Conservation (phyloP, 2,888 invertebrate genomes). For the Drosophila pseudotakahashii region DNA sequence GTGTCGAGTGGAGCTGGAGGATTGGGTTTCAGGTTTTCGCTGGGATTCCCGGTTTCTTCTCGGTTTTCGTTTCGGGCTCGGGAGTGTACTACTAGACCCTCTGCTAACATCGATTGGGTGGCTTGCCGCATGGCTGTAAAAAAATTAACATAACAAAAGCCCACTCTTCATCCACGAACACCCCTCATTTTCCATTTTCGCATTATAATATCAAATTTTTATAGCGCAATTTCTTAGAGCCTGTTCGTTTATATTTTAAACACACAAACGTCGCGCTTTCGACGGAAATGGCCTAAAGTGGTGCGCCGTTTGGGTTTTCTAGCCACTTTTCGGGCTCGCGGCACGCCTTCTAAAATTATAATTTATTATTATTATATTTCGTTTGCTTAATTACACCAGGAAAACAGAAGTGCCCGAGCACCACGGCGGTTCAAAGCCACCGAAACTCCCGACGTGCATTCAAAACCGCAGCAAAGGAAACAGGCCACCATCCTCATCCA, state of each 20-base stretch:
- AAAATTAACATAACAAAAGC: conserved; percentile 70
- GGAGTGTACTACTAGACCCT: neutral
- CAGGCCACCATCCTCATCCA: conserved; percentile 43
- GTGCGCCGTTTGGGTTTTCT: conserved; percentile 4
- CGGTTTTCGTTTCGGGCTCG: conserved; percentile 3
- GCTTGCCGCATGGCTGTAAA: conserved; percentile 55
- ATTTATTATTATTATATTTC: conserved; percentile 85
- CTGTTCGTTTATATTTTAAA: conserved; percentile 83
- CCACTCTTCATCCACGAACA: neutral
- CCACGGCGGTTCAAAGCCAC: conserved; percentile 10
- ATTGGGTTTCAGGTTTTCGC: conserved; percentile 18
- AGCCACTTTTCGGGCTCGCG: conserved; percentile 32
- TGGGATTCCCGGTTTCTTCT: conserved; percentile 16
- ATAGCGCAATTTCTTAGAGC: conserved; percentile 73
- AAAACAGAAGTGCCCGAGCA: conserved; percentile 71
- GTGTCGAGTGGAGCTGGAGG: conserved; percentile 13
- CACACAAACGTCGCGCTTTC: conserved; percentile 78
- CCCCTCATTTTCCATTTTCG: conserved; percentile 49
- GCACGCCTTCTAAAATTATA: conserved; percentile 83
- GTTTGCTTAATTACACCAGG: conserved; percentile 84
- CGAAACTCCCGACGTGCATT: conserved; percentile 26
- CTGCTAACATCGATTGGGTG: conserved; percentile 50
- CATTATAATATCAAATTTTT: conserved; percentile 66
- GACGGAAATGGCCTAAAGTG: conserved; percentile 49
- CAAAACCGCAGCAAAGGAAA: conserved; percentile 34